Conservation (phyloP, 1,140 invertebrate species). For the Plectus sambesii region DNA sequence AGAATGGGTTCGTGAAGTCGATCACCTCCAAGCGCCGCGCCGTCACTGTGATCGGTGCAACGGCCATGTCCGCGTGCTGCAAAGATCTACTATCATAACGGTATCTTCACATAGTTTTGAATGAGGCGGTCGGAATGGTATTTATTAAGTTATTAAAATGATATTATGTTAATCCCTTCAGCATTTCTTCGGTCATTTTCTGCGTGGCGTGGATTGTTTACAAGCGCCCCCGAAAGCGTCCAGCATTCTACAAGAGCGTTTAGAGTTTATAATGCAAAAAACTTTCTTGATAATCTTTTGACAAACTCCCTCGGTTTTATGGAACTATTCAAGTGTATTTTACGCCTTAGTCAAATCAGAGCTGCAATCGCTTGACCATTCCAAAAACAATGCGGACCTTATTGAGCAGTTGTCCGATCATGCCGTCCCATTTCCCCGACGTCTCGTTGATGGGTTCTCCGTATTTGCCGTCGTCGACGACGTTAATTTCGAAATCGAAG, state of each 20-base stretch:
- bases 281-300: too few relatives aligned
- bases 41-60: conserved; percentile 82
- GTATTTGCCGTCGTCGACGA: conserved; percentile 58
- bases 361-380: too few relatives aligned
- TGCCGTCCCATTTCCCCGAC: conserved; percentile 65
- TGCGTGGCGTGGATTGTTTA: too few relatives aligned
- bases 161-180: too few relatives aligned
- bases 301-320: too few relatives aligned
- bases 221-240: too few relatives aligned
- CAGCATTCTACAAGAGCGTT: too few relatives aligned
- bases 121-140: conserved; percentile 24
- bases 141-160: too few relatives aligned
- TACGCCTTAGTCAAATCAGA: too few relatives aligned
- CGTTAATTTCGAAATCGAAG: conserved; percentile 47
- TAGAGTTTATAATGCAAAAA: too few relatives aligned
- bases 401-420: conserved; percentile 75
- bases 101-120: conserved; percentile 14
- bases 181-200: too few relatives aligned
- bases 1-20: conserved; percentile 83
- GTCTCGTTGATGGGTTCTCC: conserved; percentile 56
- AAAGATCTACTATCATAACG: conserved; percentile 43
- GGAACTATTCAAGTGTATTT: too few relatives aligned
- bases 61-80: conserved; percentile 72
- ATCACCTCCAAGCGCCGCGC: conserved; percentile 78
- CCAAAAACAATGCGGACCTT: conserved; percentile 45